Base-by-base conservation (phyloP, 2,113 vertebrate species). In the Haliaeetus leucogaster region DNA sequence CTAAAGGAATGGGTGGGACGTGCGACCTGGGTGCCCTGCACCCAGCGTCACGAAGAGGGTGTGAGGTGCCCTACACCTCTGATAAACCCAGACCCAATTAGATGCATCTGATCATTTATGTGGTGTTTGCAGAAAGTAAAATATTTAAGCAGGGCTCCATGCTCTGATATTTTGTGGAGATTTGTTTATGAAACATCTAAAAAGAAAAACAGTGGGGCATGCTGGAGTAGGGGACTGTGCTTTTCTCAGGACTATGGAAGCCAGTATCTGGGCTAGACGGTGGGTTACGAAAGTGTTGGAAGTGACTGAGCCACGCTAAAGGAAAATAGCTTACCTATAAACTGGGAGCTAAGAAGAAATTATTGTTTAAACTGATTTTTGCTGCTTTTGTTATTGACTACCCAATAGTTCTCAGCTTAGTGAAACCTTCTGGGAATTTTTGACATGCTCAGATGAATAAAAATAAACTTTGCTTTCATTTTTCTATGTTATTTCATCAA, bases 11-110 rank as follows among this genome's bases (percentile, higher is more conserved):
- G 8, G 21, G 8, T 56, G 36, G 15, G 15, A 59, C 14, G 2
- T 1, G 8, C 2, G 1, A 32, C 40, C 38, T 48, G 16, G 9
- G 5, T 16, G 17, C 42, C 16, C n/a, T 27, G 7, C 43, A 34
- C 5, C 4, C 52, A 66, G 26, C 3, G 6, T 12, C 30, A 48
- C 1, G 12, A 48, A 27, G 3, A 66, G 18, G 2, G 12, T 58
- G 25, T 53, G 27, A 53, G 47, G 13, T 77, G 20, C 43, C 29
- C 14, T 26, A 11, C 1, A 0, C 9, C 32, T 67, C n/a, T 59
- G 38, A 26, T 7, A 76, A 76, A 71, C 9, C 6, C 32, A 47
- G 23, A 62, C 25, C 17, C n/a, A 38, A 9, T 29, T 67, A 56
- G 22, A n/a, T 12, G 13, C 18, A 15, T 17, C 16, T 65, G 23